phyloP scores from a whole-genome alignment of 2,113 vertebrate genomes.

The Sebastes fasciatus region DNA sequence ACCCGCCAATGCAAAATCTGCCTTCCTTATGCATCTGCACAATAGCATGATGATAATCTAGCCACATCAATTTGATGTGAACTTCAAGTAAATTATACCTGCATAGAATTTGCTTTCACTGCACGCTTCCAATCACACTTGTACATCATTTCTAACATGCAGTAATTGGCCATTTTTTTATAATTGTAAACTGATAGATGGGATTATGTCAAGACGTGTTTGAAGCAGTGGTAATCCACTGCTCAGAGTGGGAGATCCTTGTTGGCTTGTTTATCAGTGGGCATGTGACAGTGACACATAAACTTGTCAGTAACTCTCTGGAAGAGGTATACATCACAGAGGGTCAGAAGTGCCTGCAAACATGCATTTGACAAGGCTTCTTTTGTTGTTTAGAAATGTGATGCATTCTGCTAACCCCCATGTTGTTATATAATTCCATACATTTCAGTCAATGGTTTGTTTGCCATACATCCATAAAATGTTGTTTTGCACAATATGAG shows the following conservation, averaged over 20 bases:
- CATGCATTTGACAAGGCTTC: neutral
- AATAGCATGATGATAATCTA: neutral
- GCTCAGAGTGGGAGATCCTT: neutral
- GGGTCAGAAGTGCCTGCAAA: neutral
- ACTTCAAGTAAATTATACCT: neutral
- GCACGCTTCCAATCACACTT: neutral
- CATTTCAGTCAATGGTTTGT: neutral
- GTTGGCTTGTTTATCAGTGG: neutral
- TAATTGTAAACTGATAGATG: neutral
- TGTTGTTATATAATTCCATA: neutral
- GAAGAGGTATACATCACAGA: neutral
- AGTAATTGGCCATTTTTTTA: neutral
- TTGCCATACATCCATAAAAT: neutral
- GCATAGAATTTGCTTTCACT: neutral
- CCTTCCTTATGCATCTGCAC: neutral
- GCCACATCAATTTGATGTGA: neutral
- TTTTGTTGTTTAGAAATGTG: neutral
- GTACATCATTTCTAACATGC: neutral
- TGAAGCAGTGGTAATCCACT: neutral
- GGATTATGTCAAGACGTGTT: neutral
- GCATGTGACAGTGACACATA: constrained; percentile 24
- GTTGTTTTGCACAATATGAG: constrained; percentile 34
- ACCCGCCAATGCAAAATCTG: neutral
- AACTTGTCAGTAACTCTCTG: neutral
- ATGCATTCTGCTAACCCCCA: neutral